A percentile compares a stretch with the other conserved stretches of the same genome.
phyloP scores from a whole-genome alignment of 2,888 invertebrate genomes.

The Platycheirus rosarum region DNA sequence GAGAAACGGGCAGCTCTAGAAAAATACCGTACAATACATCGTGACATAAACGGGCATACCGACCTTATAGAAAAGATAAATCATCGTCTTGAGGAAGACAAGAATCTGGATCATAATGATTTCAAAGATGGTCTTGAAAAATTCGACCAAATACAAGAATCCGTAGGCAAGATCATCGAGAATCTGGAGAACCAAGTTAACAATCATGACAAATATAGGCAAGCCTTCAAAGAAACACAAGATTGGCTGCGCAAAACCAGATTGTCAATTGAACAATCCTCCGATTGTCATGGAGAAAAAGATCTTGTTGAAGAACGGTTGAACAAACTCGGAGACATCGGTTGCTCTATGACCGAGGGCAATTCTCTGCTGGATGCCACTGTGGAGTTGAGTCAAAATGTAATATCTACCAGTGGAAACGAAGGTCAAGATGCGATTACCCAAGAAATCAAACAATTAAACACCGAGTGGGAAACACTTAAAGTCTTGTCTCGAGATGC shows the following conservation, averaged over 20 bases:
- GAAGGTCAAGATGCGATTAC: conserved; percentile 92
- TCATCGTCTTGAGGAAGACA: conserved; percentile 88
- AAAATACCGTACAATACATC: conserved; percentile 91
- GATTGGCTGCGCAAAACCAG: conserved; percentile 93
- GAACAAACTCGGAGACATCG: conserved; percentile 88
- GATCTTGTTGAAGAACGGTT: conserved; percentile 90
- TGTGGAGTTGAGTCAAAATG: conserved; percentile 88
- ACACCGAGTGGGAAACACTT: conserved; percentile 91
- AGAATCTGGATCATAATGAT: conserved; percentile 86
- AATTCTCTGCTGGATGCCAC: conserved; percentile 89
- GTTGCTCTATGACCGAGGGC: conserved; percentile 87
- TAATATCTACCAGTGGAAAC: conserved; percentile 89
- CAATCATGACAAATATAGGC: conserved; percentile 94
- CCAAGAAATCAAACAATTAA: conserved; percentile 91
- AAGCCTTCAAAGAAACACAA: conserved; percentile 90
- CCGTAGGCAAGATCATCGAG: conserved; percentile 87
- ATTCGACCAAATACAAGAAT: conserved; percentile 87
- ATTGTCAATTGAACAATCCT: conserved; percentile 91
- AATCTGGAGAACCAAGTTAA: conserved; percentile 92
- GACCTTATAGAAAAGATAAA: conserved; percentile 91
- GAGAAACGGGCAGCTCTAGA: conserved; percentile 95
- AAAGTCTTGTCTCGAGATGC: conserved; percentile 90
- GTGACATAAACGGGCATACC: conserved; percentile 91
- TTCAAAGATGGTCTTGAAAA: conserved; percentile 88
- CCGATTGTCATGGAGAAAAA: conserved; percentile 94